Base-by-base conservation (phyloP, 2,888 invertebrate genomes). In the Ellobium chinense region DNA sequence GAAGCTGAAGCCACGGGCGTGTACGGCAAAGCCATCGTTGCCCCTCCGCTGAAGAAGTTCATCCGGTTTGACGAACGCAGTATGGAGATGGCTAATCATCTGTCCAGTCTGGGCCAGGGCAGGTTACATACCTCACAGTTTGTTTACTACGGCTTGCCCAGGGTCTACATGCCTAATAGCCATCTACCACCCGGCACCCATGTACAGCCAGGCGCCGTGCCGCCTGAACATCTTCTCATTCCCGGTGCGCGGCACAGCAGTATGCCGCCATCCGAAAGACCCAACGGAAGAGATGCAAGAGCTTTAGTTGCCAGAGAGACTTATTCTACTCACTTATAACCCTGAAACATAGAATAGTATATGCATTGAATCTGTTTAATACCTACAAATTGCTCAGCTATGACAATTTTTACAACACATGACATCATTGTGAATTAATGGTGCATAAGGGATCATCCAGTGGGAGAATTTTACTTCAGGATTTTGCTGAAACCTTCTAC, bases 121-220 rank as follows among this genome's bases (percentile, higher is more conserved):
- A 21, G 27, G 2, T 62, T 84, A n/a, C 58, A 68, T 3, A 80
- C 83, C 9, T 69, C 60, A 7, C 83, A 84, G 81, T 84, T 84
- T 58, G 80, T 84, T 18, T 84, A 74, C 46, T 84, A 82, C 68
- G 84, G 84, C 1, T 60, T 84, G 14, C 84, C 84, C 0, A 46
- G 84, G 46, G 84, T 83, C 24, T 31, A 39, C 14, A 39, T 80
- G 21, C 31, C 63, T n/a, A n/a, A n/a, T n/a, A n/a, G n/a, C 68
- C 27, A 29, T 21, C 63, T 14, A 24, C 24, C 27, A 29, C 27
- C 27, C 27, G 27, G 4, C 27, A 18, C 27, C 63, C 27, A 63
- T 27, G 29, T 54, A 54, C 9, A 9, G 54, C 54, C 12, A 54
- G 12, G 54, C 18, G 9, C 18, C 9, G 9, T 54, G 54, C 54